Base-by-base conservation (phyloP, 2,113 vertebrate species). In the Rutilus rutilus region DNA sequence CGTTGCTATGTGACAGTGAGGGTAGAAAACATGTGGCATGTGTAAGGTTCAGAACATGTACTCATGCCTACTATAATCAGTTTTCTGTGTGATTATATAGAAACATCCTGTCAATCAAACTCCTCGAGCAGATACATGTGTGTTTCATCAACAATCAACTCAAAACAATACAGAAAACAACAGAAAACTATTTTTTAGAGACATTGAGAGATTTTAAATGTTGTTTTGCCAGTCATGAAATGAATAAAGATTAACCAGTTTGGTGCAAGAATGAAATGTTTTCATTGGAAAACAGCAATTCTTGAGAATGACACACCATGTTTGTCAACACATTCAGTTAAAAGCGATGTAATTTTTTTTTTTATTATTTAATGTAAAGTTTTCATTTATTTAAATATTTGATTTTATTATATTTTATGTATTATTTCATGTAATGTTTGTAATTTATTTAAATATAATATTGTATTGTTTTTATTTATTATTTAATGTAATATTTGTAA, bases 1-100 rank as follows among this genome's bases (percentile, higher is more conserved):
- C 89, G 92, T 94, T 94, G 93, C 93, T 91, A 92, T 89, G 92
- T 90, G 91, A 94, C 89, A 74, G 82, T 57, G 19, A 3, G 87
- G 85, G 80, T 77, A 69, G 85, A 87, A 86, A 69, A 82, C 86
- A 88, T 82, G 85, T 79, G 83, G 74, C 75, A 83, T 76, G 77
- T 81, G 84, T n/a, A 23, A 50, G 60, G 79, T 25, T 88, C 75
- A 83, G 27, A 78, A 21, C 54, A 67, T 84, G 84, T 62, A 65
- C 67, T 79, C 47, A 42, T 75, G 39, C 19, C 79, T 85, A 45
- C 42, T 45, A 30, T 85, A 57, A 86, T 86, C 85, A 52, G 36
- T 84, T n/a, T 73, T 69, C 82, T 78, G 67, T 82, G 67, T 86
- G 77, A 85, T 86, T 82, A 64, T 74, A 81, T 67, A 47, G 25